phyloP scores from a whole-genome alignment of 2,797 vertebrate genomes.

The Sebastes oblongus region DNA sequence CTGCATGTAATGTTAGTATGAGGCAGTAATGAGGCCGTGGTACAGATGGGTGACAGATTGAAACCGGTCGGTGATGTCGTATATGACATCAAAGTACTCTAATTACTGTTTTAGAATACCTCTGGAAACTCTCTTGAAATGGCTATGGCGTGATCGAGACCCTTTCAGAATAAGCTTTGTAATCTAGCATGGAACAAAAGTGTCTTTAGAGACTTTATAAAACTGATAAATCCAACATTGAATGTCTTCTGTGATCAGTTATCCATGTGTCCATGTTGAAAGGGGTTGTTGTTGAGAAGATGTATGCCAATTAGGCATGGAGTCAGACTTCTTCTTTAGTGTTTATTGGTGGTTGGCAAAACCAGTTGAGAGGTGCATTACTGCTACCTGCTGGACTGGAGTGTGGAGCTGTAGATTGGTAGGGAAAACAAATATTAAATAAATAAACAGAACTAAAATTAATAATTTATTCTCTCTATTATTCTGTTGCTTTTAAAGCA shows the following conservation, averaged over 20 bases:
- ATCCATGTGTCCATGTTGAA: neutral
- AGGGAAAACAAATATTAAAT: too few species aligned
- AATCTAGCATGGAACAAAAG: neutral
- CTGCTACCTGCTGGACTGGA: too few species aligned
- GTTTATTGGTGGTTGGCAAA: too few species aligned
- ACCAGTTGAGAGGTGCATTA: too few species aligned
- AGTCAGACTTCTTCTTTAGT: too few species aligned
- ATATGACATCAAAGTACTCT: neutral
- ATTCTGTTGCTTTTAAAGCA: too few species aligned
- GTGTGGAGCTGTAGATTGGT: too few species aligned
- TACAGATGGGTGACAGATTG: neutral
- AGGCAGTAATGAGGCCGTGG: neutral
- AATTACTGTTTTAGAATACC: neutral
- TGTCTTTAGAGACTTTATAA: neutral
- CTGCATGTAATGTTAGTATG: neutral
- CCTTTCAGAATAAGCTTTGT: neutral
- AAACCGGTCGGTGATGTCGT: neutral
- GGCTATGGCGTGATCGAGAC: neutral
- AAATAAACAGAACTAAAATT: too few species aligned
- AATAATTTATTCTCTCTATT: too few species aligned
- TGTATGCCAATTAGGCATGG: too few species aligned
- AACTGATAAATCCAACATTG: neutral
- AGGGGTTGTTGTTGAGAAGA: too few species aligned
- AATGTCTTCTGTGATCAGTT: neutral
- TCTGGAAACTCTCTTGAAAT: neutral